Percentiles rank a stretch among this genome's conserved stretches.
phyloP scores from a whole-genome alignment of 2,113 vertebrate genomes.

The Corvus moneduloides region DNA sequence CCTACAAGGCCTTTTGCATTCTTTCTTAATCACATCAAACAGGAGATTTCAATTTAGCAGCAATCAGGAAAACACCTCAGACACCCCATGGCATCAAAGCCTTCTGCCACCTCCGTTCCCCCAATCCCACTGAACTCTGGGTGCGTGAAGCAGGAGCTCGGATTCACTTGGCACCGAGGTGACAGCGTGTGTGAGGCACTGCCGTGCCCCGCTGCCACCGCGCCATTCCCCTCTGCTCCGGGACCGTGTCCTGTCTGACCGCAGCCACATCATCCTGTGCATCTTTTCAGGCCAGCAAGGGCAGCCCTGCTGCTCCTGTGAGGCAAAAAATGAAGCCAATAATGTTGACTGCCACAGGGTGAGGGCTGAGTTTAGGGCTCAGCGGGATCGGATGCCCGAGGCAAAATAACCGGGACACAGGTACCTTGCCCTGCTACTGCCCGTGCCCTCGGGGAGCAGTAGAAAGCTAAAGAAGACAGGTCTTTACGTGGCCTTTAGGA shows the following conservation, averaged over 20 bases:
- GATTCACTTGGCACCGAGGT: background rate
- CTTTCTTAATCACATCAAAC: conserved; percentile 13
- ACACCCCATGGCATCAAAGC: background rate
- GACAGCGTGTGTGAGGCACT: accelerated
- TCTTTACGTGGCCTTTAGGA: background rate
- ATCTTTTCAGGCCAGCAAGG: background rate
- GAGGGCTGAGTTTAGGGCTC: background rate
- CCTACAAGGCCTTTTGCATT: background rate
- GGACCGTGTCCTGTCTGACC: background rate
- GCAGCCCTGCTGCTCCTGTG: background rate
- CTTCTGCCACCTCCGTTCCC: background rate
- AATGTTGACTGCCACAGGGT: background rate
- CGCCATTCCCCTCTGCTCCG: background rate
- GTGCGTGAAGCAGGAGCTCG: background rate
- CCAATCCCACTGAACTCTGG: background rate
- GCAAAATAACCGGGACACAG: background rate
- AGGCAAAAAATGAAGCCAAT: background rate
- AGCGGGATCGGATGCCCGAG: background rate
- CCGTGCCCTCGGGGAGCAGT: background rate
- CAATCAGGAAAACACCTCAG: conserved; percentile 13
- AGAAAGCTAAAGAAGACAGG: background rate
- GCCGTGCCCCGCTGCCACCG: background rate
- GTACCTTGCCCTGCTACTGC: background rate
- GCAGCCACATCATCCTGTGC: accelerated
- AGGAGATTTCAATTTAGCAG: conserved; percentile 22